Base-by-base conservation (phyloP, 2,888 invertebrate genomes). In the Aleiodes testaceus region DNA sequence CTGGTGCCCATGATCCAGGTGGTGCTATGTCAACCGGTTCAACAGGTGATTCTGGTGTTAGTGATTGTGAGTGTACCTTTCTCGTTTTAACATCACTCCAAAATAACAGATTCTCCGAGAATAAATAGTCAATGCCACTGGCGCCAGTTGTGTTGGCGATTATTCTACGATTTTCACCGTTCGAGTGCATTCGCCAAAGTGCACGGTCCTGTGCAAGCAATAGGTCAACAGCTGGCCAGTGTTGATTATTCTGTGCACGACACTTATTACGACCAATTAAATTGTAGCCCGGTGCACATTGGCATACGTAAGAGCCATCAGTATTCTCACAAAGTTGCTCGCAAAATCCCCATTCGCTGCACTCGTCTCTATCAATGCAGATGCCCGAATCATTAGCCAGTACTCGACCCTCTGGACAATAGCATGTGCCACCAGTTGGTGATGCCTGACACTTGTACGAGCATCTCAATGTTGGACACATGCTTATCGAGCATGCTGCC, bases 251-350 rank as follows among this genome's bases (percentile, higher is more conserved):
- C 7, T 89, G 88, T 0, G 93, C 92, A 30, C 89, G 89, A 84
- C 95, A 95, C 72, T 91, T 91, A 74, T 90, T 90, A 53, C 89
- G 89, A 77, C 92, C 91, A 72, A 89, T 89, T 66, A 94, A 88
- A 3, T 89, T 88, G 88, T 95, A 97, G 45, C 95, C 97, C 0
- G 91, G 90, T 0, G 93, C 93, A 86, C 98, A 98, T 14, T 92
- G 91, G 87, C 98, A 98, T 49, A 88, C 89, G 88, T 94, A 98
- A 9, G 95, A 92, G 49, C 94, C 97, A 1, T 93, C 93, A 0
- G 93, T 93, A 87, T 99, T 98, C 72, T 92, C 91, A 87, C 99
- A 99, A 36, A 94, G 90, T 88, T 99, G 99, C 85, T 98, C 97
- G 87, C 99, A 99, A 87, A 92, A 95, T 49, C 96, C 96, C 96